These are phyloP conservation scores for Philonicus albiceps DNA, from an alignment of 2,888 invertebrate genomes.

Conservation along the genomic window DNA sequence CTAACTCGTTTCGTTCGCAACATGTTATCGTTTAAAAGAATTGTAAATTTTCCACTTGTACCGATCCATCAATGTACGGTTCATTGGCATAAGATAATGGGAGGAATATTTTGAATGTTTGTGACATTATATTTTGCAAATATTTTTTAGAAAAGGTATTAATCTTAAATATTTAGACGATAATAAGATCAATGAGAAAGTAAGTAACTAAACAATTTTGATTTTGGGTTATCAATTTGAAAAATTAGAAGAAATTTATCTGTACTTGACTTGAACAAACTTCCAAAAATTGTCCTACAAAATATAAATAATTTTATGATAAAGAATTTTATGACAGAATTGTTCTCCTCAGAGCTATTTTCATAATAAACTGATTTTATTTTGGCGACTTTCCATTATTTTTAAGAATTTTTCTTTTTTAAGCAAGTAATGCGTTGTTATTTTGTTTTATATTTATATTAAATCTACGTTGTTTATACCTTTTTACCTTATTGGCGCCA, in stretches of 20 bases:
- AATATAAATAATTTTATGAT: not conserved
- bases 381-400: not conserved
- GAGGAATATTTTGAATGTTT: not conserved
- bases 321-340: not conserved
- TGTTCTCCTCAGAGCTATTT: not conserved
- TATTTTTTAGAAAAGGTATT: not conserved
- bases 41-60: not conserved
- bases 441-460: not conserved
- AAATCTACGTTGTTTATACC: not conserved
- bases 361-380: not conserved
- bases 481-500: not conserved
- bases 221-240: not conserved
- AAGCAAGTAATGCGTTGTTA: not conserved
- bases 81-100: not conserved
- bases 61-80: too few relatives aligned
- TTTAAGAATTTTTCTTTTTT: not conserved
- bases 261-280: not conserved
- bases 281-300: not conserved
- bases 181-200: not conserved
- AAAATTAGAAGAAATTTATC: not conserved
- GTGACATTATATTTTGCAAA: not conserved
- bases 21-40: not conserved
- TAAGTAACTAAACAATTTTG: not conserved
- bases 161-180: not conserved
- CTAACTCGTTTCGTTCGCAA: not conserved